Evolutionary conservation across 1,140 invertebrate genomes (phyloP), one percentile per base, ranked within the genome.

Genomic region (Philotrypesis tridentata): DNA sequence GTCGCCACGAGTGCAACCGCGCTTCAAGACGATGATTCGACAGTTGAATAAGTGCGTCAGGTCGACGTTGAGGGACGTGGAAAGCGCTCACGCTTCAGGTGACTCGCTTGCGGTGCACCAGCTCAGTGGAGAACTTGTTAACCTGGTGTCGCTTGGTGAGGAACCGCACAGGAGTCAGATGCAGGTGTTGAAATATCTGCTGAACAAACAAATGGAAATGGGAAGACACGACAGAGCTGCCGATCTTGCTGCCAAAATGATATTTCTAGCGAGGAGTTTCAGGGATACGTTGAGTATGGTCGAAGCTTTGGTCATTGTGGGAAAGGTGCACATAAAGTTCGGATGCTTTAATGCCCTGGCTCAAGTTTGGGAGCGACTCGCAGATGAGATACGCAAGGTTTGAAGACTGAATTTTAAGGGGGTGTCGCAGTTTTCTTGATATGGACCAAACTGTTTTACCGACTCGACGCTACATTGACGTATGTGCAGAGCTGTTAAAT

Each of bases 241-340:
- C 0, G 82, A 85, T 21, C 71, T 84, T 8, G 85, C 85, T 0
- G 76, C 85, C 0, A 85, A 74, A 21, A 84, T 90, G 86, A 72
- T 90, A 0, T 77, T 85, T 7, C 14, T 84, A 0, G 85, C 89
- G 27, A 85, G 83, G 80, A 75, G 74, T 21, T 84, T 68, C 1
- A 76, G 65, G 0, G 80, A 90, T 17, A n/a, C 55, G 3, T 55
- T 83, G 1, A 81, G 86, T 12, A 40, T 86, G 23, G 85, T 85
- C 11, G 68, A 82, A 7, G 82, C 88, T 0, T 40, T 90, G 12
- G 79, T 84, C 2, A 86, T 84, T 0, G 33, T 90, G 8, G 89
- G 88, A 6, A 88, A 84, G 68, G 87, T 90, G 14, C 90, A 91
- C 31, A 55, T 91, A 9, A 86, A 75, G 14, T 90, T 89, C n/a